These are phyloP conservation scores for Corythornis madagascariensis DNA, from an alignment of 2,113 vertebrate species.

Conservation along the genomic window DNA sequence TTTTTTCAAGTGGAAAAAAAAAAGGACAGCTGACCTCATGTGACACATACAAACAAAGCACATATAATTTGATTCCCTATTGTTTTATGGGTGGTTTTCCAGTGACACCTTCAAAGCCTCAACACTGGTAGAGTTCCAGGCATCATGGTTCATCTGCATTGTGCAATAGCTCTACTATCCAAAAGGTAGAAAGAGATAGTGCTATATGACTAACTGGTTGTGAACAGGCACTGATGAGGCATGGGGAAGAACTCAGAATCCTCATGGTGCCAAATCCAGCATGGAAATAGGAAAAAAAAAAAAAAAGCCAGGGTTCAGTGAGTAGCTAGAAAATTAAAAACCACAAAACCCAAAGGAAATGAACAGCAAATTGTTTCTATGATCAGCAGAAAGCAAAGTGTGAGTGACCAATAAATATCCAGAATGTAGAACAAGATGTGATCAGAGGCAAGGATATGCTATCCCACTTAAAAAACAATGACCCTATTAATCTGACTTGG, in stretches of 20 bases:
- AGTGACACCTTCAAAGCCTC: neutral
- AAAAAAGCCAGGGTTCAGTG: neutral
- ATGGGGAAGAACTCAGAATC: neutral
- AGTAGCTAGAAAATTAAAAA: neutral
- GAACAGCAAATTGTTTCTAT: neutral
- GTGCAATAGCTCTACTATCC: neutral
- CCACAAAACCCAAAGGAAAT: neutral
- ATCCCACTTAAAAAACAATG: neutral
- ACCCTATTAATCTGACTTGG: neutral
- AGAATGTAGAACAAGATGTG: fast-evolving
- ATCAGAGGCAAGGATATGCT: neutral
- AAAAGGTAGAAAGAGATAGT: neutral
- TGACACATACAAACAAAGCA: neutral
- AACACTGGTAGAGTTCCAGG: neutral
- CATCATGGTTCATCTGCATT: neutral
- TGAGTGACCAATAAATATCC: neutral
- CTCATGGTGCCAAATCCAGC: neutral
- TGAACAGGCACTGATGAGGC: neutral
- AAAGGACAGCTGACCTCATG: neutral
- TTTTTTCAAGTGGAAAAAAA: neutral
- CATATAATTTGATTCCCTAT: neutral
- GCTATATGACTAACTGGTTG: neutral
- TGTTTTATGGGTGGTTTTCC: neutral
- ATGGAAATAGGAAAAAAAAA: neutral
- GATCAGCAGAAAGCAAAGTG: neutral